Conservation (phyloP, 2,888 invertebrate genomes). For the Ellobium chinense region DNA sequence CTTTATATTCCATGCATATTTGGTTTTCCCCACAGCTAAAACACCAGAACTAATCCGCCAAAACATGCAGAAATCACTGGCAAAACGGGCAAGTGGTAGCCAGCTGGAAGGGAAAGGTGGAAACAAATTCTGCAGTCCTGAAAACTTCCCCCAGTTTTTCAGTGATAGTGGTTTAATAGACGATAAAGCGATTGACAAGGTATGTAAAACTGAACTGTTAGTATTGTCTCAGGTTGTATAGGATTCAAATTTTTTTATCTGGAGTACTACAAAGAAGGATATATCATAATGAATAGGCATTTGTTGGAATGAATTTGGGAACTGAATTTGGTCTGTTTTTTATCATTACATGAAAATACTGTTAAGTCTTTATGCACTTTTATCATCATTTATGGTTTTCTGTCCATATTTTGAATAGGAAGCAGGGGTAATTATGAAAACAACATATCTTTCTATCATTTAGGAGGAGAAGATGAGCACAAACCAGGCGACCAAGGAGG, state of each 20-base stretch:
- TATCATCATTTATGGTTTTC: too few species aligned
- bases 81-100: slow-evolving; percentile 53
- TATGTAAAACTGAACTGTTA: background rate
- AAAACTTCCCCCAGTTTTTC: slow-evolving; percentile 49
- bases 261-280: too few species aligned
- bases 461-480: slow-evolving; percentile 4
- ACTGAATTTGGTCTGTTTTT: too few species aligned
- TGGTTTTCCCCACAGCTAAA: slow-evolving; percentile 49
- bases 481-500: slow-evolving; percentile 78
- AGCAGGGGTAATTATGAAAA: too few species aligned
- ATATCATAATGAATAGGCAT: too few species aligned
- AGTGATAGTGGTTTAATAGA: slow-evolving; percentile 57
- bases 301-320: too few species aligned
- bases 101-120: slow-evolving; percentile 41
- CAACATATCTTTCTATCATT: too few species aligned
- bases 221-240: too few species aligned
- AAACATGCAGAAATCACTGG: slow-evolving; percentile 67
- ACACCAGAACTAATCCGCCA: slow-evolving; percentile 63
- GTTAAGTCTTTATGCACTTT: too few species aligned
- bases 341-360: too few species aligned
- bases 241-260: too few species aligned
- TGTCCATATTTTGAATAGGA: too few species aligned
- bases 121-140: slow-evolving; percentile 48
- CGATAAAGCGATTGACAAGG: slow-evolving; percentile 75
- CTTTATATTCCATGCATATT: background rate